phyloP scores from a whole-genome alignment of 1,140 invertebrate genomes.

The Drosophila littoralis region DNA sequence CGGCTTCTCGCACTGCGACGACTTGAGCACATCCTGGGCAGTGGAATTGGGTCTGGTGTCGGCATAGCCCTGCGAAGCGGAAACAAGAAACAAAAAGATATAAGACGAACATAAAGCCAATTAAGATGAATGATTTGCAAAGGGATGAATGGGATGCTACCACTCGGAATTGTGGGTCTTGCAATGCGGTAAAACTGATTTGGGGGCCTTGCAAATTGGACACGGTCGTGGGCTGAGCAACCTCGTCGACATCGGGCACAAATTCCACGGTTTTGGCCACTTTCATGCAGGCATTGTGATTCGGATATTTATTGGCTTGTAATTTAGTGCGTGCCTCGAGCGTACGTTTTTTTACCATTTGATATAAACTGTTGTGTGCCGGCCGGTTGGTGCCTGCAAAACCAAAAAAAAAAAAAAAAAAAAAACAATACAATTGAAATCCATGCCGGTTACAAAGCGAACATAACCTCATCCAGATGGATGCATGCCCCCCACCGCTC shows the following conservation, averaged over 20 bases:
- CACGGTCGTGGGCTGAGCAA: not conserved
- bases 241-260: constrained; percentile 35
- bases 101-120: not conserved
- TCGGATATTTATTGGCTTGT: constrained; percentile 74
- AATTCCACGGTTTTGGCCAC: constrained; percentile 32
- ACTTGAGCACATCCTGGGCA: constrained; percentile 62
- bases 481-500: not conserved
- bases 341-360: constrained; percentile 82
- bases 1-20: constrained; percentile 46
- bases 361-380: constrained; percentile 70
- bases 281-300: constrained; percentile 62
- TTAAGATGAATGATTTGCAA: not conserved
- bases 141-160: constrained; percentile 26
- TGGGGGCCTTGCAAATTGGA: constrained; percentile 3
- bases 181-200: not conserved
- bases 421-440: not conserved
- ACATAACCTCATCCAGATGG: constrained; percentile 49
- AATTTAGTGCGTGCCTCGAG: constrained; percentile 74
- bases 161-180: constrained; percentile 47
- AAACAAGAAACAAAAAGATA: not conserved
- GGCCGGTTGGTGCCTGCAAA: constrained; percentile 52
- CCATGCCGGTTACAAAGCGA: constrained; percentile 11
- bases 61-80: constrained; percentile 38
- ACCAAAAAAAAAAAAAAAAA: not conserved
- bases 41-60: constrained; percentile 32